A percentile compares a stretch with the other conserved stretches of the same genome.
Conservation (phyloP, 2,888 invertebrate species). For the Cataglyphis altisquamis region DNA sequence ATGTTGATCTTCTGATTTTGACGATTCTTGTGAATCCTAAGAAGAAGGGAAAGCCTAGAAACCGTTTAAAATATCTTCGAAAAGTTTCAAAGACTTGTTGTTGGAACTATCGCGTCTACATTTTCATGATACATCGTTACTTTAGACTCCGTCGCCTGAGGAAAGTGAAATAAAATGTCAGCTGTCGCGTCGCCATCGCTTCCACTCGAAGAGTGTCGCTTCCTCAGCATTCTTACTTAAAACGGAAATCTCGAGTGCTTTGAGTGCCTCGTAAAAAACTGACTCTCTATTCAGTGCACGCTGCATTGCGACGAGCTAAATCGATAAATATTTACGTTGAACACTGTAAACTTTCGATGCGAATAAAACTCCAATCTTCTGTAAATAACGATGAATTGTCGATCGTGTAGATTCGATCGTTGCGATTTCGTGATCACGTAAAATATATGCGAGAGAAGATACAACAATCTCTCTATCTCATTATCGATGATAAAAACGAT, state of each 20-base stretch:
- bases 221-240: slow-evolving; percentile 59
- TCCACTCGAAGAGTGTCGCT: slow-evolving; percentile 62
- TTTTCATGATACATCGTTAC: slow-evolving; percentile 32
- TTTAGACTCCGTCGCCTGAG: slow-evolving; percentile 17
- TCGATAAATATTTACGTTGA: slow-evolving; percentile 4
- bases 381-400: slow-evolving; percentile 1
- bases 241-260: slow-evolving; percentile 66
- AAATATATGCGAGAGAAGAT: background rate
- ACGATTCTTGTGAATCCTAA: background rate
- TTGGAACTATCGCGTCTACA: background rate
- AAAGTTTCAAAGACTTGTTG: background rate
- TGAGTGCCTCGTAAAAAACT: slow-evolving; percentile 58
- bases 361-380: background rate
- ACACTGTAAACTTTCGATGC: background rate
- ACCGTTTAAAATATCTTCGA: background rate
- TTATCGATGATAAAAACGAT: background rate
- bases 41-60: background rate
- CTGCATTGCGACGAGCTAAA: background rate
- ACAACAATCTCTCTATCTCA: background rate
- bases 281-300: background rate
- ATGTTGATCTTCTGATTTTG: background rate
- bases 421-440: background rate
- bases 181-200: slow-evolving; percentile 33
- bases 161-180: slow-evolving; percentile 48
- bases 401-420: background rate